These are phyloP conservation scores for Abscondita cerata DNA, from an alignment of 2,888 invertebrate genomes.

Conservation along the genomic window DNA sequence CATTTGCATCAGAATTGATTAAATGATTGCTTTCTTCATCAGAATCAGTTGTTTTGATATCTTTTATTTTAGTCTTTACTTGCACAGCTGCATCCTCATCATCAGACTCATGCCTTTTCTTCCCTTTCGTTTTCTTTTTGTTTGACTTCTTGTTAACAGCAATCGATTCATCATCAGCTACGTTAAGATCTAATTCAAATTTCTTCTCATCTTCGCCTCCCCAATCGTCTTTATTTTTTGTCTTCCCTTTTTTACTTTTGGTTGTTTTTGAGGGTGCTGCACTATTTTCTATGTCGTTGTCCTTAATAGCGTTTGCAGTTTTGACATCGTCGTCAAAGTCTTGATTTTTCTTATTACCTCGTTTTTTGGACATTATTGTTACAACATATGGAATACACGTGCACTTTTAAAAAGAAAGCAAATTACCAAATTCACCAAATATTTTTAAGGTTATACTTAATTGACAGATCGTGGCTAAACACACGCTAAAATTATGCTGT, in stretches of 20 bases:
- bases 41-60: no score
- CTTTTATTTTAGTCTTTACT: not conserved
- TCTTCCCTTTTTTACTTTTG: slow-evolving; percentile 49
- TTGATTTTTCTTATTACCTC: slow-evolving; percentile 65
- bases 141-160: slow-evolving; percentile 49
- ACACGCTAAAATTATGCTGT: not conserved
- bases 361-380: slow-evolving; percentile 66
- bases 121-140: slow-evolving; percentile 46
- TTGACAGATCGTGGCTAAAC: not conserved
- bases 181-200: slow-evolving; percentile 38
- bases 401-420: not conserved
- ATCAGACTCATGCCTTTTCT: slow-evolving; percentile 28
- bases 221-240: slow-evolving; percentile 52
- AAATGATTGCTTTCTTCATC: no score
- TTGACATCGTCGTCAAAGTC: slow-evolving; percentile 64
- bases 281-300: slow-evolving; percentile 47
- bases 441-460: not conserved
- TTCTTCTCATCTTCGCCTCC: slow-evolving; percentile 51
- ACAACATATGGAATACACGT: slow-evolving; percentile 4
- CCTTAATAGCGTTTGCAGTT: slow-evolving; percentile 51
- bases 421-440: not conserved
- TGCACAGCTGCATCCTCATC: slow-evolving; percentile 27
- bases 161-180: slow-evolving; percentile 46
- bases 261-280: slow-evolving; percentile 63
- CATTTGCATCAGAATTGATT: no score